Evolutionary conservation across 2,888 invertebrate genomes (phyloP).

Genomic region (Gisinianus flammeolus): DNA sequence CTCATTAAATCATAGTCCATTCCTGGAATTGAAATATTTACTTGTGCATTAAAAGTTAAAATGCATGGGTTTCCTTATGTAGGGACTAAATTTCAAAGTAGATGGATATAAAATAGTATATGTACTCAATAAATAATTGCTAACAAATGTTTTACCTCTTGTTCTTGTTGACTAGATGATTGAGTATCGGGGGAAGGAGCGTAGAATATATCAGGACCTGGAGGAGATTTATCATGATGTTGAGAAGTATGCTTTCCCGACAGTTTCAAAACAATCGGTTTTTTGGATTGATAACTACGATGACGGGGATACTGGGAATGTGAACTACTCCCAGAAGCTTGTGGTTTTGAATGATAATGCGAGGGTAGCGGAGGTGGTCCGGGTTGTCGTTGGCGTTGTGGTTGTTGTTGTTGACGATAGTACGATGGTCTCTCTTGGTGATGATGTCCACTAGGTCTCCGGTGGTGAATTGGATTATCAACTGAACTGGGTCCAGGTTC

Average conservation of each 20-base stretch:
- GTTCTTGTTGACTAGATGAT: conserved; percentile 37
- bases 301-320: conserved; percentile 5
- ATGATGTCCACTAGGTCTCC: not conserved
- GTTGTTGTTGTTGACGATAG: not conserved
- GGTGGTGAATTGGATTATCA: not conserved
- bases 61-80: no score
- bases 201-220: conserved; percentile 55
- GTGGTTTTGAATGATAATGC: not conserved
- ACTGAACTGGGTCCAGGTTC: conserved; percentile 12
- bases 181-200: conserved; percentile 55
- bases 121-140: no score
- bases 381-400: not conserved
- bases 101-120: no score
- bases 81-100: no score
- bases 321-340: conserved; percentile 16
- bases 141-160: conserved; percentile 21
- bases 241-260: conserved; percentile 40
- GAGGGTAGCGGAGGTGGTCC: not conserved
- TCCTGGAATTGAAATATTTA: no score
- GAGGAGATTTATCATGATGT: conserved; percentile 42
- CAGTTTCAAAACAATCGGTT: conserved; percentile 53
- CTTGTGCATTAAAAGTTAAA: no score
- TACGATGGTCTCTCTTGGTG: not conserved
- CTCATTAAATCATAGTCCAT: no score
- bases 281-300: conserved; percentile 31